Evolutionary conservation across 2,888 invertebrate genomes (phyloP).

Genomic region (Eupithecia abbreviata): DNA sequence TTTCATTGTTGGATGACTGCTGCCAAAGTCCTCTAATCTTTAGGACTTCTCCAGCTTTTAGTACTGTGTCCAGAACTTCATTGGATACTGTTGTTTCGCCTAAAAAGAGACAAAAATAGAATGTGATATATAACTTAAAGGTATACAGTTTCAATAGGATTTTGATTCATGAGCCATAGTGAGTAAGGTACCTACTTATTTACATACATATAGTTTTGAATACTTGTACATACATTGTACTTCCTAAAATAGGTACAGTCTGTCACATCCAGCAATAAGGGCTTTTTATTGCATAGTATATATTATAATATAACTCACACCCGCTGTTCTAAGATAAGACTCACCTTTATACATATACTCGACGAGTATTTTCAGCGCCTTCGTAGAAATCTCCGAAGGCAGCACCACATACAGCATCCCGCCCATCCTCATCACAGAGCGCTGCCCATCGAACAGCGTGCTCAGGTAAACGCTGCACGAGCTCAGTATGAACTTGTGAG

Average conservation of each 20-base stretch:
- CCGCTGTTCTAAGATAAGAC: constrained; percentile 19
- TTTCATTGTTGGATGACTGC: constrained; percentile 80
- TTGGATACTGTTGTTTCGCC: constrained; percentile 93
- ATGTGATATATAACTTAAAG: neutral
- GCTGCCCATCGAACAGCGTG: constrained; percentile 77
- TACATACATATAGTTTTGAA: neutral
- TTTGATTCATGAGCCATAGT: neutral
- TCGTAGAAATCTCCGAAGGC: constrained; percentile 91
- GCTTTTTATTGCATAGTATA: neutral
- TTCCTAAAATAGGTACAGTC: neutral
- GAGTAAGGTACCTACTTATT: neutral
- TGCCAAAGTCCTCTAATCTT: constrained; percentile 92
- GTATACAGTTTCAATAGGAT: neutral
- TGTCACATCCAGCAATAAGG: neutral
- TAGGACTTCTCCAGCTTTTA: constrained; percentile 91
- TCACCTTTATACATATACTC: constrained; percentile 93
- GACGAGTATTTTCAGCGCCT: constrained; percentile 90
- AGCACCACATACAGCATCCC: constrained; percentile 88
- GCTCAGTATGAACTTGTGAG: constrained; percentile 92
- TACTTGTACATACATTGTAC: neutral
- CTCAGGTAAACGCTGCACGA: constrained; percentile 87
- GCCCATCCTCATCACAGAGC: constrained; percentile 74
- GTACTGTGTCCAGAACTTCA: constrained; percentile 91
- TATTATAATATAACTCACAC: neutral
- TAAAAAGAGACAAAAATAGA: constrained; percentile 44